phyloP scores from a whole-genome alignment of 2,113 vertebrate genomes.

The Zootoca vivipara region DNA sequence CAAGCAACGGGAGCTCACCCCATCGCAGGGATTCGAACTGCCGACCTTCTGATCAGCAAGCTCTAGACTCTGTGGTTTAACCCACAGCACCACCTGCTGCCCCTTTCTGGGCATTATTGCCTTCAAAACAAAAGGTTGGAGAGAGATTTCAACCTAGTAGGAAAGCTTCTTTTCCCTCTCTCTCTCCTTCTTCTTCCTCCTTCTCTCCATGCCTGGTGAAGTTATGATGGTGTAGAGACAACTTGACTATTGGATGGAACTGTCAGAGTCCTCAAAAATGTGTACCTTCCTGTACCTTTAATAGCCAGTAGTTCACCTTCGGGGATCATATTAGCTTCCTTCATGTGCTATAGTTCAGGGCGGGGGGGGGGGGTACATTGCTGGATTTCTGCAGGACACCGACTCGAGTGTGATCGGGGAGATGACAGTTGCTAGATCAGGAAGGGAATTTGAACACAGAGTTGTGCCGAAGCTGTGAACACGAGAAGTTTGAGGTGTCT shows the following conservation, averaged over 20 bases:
- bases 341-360: not conserved
- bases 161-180: not conserved
- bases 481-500: not conserved
- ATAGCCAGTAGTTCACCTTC: too few species aligned
- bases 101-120: too few species aligned
- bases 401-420: too few species aligned
- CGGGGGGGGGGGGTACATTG: not conserved
- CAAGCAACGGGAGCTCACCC: too few species aligned
- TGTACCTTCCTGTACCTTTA: too few species aligned
- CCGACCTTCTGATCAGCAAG: too few species aligned
- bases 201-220: not conserved
- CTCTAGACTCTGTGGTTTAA: too few species aligned
- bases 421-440: too few species aligned
- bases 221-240: not conserved
- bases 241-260: not conserved
- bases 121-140: not conserved
- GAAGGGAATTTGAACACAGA: not conserved
- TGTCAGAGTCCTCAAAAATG: not conserved
- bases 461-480: not conserved
- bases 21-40: too few species aligned
- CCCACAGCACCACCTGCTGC: too few species aligned
- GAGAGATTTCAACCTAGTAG: not conserved
- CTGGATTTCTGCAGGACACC: not conserved
- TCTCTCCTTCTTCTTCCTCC: not conserved
- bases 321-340: not conserved